These are phyloP conservation scores for Frankliniella fusca DNA, from an alignment of 2,888 invertebrate species.

Conservation along the genomic window DNA sequence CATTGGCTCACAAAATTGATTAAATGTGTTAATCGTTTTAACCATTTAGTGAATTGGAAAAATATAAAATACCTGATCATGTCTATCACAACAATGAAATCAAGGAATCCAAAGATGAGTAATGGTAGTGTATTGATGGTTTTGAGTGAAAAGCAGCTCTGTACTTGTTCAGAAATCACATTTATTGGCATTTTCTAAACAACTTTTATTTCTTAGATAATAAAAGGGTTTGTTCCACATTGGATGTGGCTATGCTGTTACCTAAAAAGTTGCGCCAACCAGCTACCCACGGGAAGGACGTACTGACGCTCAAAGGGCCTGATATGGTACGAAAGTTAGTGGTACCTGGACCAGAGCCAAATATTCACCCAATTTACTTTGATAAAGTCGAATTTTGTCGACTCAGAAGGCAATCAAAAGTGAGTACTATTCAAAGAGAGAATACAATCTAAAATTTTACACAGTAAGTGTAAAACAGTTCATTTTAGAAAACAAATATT, in stretches of 20 bases:
- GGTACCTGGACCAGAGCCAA: not conserved
- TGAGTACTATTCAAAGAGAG: conserved; percentile 41
- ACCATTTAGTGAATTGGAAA: too few relatives aligned
- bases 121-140: not conserved
- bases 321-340: conserved; percentile 9
- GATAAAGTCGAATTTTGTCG: conserved; percentile 55
- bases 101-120: not conserved
- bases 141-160: not conserved
- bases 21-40: too few relatives aligned
- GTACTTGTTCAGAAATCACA: not conserved
- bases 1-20: too few relatives aligned
- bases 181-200: too few relatives aligned
- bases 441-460: not conserved
- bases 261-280: not conserved
- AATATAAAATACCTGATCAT: not conserved
- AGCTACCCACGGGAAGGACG: not conserved
- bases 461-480: conserved; percentile 27
- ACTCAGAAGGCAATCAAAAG: conserved; percentile 57
- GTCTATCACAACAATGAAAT: not conserved
- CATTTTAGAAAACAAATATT: conserved; percentile 21
- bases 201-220: not conserved
- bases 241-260: not conserved
- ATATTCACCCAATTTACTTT: conserved; percentile 28
- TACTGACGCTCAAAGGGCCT: not conserved
- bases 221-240: not conserved